A percentile compares a stretch with the other conserved stretches of the same genome.
phyloP scores from a whole-genome alignment of 2,113 vertebrate genomes.

The Heterotis niloticus region DNA sequence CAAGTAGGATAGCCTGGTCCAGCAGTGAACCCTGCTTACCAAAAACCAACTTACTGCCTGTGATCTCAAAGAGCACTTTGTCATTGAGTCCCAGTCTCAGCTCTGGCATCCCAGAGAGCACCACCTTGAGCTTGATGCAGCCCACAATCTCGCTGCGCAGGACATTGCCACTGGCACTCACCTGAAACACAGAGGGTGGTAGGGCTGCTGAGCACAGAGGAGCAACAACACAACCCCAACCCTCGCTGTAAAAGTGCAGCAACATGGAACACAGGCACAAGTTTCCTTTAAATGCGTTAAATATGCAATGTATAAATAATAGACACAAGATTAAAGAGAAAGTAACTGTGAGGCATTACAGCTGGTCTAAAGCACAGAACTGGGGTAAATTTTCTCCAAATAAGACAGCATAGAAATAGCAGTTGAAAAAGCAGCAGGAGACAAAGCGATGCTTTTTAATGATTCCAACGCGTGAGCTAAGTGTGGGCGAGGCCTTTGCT shows the following conservation, averaged over 20 bases:
- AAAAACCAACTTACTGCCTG: conserved; percentile 73
- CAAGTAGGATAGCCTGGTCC: neutral
- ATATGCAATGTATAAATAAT: too few species aligned
- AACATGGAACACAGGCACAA: too few species aligned
- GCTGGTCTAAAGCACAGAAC: neutral
- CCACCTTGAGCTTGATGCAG: conserved; percentile 79
- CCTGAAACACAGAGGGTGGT: conserved; percentile 54
- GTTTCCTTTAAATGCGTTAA: too few species aligned
- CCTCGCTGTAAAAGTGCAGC: too few species aligned
- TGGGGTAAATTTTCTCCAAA: neutral
- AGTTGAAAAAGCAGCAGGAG: too few species aligned
- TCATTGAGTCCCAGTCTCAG: conserved; percentile 85
- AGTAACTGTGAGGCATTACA: neutral
- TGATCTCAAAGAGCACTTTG: conserved; percentile 86
- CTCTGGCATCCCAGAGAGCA: conserved; percentile 88
- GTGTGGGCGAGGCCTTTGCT: neutral
- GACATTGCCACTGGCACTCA: conserved; percentile 76
- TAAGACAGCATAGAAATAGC: too few species aligned
- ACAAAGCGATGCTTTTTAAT: neutral
- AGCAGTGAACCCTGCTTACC: neutral
- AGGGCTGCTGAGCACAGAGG: neutral
- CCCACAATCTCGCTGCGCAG: conserved; percentile 85
- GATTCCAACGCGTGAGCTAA: neutral
- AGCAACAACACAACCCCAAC: too few species aligned
- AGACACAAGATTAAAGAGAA: too few species aligned